Percentiles rank a stretch among this genome's conserved stretches.
phyloP scores from a whole-genome alignment of 2,797 vertebrate genomes.

The Clamator glandarius region DNA sequence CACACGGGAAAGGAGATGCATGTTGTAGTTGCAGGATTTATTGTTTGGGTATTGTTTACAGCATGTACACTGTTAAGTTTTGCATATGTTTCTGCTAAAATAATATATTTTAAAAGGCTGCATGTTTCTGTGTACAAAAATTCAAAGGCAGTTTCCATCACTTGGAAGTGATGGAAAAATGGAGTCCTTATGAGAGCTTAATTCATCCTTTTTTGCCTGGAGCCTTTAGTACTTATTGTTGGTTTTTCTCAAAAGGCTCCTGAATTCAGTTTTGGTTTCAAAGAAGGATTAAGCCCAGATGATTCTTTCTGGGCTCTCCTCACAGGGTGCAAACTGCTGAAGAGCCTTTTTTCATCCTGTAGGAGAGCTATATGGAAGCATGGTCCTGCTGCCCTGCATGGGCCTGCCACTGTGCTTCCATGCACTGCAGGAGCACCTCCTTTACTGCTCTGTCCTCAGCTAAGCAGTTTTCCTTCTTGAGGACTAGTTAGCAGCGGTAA shows the following conservation, averaged over 20 bases:
- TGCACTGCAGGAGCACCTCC: fast-evolving
- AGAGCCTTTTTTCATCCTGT: neutral
- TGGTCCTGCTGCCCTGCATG: fast-evolving
- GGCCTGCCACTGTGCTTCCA: fast-evolving
- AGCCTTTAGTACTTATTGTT: neutral
- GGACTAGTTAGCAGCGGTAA: neutral
- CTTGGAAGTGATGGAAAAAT: neutral
- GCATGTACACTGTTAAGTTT: neutral
- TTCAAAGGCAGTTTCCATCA: neutral
- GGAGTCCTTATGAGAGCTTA: neutral
- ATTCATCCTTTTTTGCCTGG: neutral
- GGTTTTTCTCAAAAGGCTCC: neutral
- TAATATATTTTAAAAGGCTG: neutral
- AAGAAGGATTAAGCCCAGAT: neutral
- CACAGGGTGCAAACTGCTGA: neutral
- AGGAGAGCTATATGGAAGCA: neutral
- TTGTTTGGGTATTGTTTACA: neutral
- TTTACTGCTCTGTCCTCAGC: neutral
- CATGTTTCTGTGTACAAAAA: neutral
- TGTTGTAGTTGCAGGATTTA: neutral
- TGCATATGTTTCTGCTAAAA: neutral
- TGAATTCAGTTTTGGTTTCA: neutral
- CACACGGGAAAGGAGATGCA: neutral
- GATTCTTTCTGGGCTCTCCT: neutral
- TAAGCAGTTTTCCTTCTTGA: neutral